Conservation (phyloP, 2,888 invertebrate species). For the Drosophila anomelani region DNA sequence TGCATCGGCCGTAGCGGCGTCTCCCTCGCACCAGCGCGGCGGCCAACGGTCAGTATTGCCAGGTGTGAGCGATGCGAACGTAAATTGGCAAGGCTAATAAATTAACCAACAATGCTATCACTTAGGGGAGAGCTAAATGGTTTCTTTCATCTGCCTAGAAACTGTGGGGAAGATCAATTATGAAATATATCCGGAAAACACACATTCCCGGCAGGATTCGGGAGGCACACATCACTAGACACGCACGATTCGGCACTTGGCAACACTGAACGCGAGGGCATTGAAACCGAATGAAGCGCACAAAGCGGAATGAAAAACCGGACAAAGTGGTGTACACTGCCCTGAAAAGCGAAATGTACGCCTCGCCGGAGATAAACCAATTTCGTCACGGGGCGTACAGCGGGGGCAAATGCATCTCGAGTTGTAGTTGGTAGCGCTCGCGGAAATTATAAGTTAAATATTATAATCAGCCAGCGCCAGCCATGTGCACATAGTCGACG, state of each 20-base stretch:
- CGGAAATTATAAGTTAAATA: constrained; percentile 29
- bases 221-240: constrained; percentile 42
- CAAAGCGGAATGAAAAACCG: constrained; percentile 71
- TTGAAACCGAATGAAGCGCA: constrained; percentile 66
- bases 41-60: constrained; percentile 50
- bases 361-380: not conserved
- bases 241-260: constrained; percentile 21
- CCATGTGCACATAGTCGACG: constrained; percentile 79
- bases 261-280: constrained; percentile 71
- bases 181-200: not conserved
- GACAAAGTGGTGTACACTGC: constrained; percentile 78
- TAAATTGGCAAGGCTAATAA: constrained; percentile 1
- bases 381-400: constrained; percentile 9
- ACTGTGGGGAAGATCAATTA: not conserved
- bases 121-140: not conserved
- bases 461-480: constrained; percentile 35
- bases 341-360: constrained; percentile 24
- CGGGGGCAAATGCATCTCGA: not conserved
- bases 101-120: constrained; percentile 14
- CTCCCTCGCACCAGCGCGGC: constrained; percentile 52
- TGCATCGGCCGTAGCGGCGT: constrained; percentile 54
- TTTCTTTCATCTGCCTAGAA: not conserved
- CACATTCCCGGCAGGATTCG: constrained; percentile 4
- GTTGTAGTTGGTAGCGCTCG: not conserved
- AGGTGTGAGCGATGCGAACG: constrained; percentile 34